Percentiles rank a stretch among this genome's conserved stretches.
Conservation (phyloP, 2,888 invertebrate species). For the Operophtera brumata region DNA sequence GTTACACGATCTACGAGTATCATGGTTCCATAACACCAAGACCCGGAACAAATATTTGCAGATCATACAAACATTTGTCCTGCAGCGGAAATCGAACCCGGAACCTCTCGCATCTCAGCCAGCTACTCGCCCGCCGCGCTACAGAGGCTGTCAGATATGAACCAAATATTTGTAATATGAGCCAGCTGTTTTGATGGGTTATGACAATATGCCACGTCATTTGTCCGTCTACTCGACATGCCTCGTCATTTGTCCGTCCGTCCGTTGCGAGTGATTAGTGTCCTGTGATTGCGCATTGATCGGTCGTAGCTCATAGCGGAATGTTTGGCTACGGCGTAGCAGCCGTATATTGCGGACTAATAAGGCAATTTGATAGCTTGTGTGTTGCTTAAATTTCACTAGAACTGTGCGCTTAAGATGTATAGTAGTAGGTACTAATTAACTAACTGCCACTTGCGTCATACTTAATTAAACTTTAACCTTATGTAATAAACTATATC, state of each 20-base stretch:
- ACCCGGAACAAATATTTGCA: too few relatives aligned
- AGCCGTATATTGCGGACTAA: slow-evolving; percentile 18
- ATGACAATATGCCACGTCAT: slow-evolving; percentile 11
- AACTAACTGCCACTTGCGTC: neutral
- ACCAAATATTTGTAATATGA: neutral
- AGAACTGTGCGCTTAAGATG: neutral
- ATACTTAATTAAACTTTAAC: too few relatives aligned
- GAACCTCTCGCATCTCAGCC: too few relatives aligned
- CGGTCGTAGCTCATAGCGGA: slow-evolving; percentile 27
- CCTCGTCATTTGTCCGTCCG: slow-evolving; percentile 50
- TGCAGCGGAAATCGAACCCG: too few relatives aligned
- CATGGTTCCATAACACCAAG: too few relatives aligned
- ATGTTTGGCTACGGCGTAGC: slow-evolving; percentile 24
- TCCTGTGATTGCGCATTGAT: slow-evolving; percentile 65
- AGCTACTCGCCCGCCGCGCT: too few relatives aligned
- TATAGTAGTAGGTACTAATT: too few relatives aligned
- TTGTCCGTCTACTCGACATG: slow-evolving; percentile 36
- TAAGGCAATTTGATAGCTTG: neutral
- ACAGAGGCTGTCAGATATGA: too few relatives aligned
- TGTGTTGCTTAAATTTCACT: neutral
- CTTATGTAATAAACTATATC: too few relatives aligned
- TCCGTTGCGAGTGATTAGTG: slow-evolving; percentile 59
- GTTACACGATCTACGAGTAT: too few relatives aligned
- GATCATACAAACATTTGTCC: too few relatives aligned
- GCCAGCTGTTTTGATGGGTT: slow-evolving; percentile 1